Evolutionary conservation across 2,113 vertebrate species (phyloP).

Genomic region (Sus scrofa): DNA sequence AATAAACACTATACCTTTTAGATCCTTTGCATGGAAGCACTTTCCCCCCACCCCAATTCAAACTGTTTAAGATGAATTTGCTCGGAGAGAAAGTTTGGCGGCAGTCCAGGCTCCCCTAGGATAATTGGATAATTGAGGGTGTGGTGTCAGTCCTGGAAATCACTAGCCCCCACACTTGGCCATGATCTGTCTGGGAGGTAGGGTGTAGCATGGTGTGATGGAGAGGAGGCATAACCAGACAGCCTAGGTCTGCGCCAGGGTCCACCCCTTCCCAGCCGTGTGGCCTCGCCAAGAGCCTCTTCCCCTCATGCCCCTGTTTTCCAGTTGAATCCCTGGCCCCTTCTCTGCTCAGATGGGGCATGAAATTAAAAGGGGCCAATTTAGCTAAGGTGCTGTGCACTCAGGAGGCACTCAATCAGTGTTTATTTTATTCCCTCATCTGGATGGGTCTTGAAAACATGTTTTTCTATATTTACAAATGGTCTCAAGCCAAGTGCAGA

Average conservation of each 20-base stretch:
- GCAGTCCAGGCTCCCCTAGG: background rate
- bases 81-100: conserved; percentile 38
- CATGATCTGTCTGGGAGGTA: conserved; percentile 59
- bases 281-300: background rate
- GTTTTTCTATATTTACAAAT: background rate
- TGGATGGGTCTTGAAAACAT: background rate
- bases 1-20: background rate
- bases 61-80: conserved; percentile 6
- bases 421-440: background rate
- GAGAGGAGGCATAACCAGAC: background rate
- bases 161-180: conserved; percentile 58
- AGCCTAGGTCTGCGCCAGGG: background rate
- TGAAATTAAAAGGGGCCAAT: background rate
- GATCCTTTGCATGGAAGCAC: background rate
- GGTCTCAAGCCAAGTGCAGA: background rate
- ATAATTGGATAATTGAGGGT: conserved; percentile 75
- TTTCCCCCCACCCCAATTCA: background rate
- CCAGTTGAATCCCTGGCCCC: background rate
- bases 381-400: background rate
- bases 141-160: conserved; percentile 64
- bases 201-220: background rate
- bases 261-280: background rate
- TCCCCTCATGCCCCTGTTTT: rapidly evolving
- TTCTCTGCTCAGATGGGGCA: rapidly evolving
- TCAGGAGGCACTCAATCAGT: background rate